phyloP scores from a whole-genome alignment of 2,113 vertebrate species.

The Mellivora capensis region DNA sequence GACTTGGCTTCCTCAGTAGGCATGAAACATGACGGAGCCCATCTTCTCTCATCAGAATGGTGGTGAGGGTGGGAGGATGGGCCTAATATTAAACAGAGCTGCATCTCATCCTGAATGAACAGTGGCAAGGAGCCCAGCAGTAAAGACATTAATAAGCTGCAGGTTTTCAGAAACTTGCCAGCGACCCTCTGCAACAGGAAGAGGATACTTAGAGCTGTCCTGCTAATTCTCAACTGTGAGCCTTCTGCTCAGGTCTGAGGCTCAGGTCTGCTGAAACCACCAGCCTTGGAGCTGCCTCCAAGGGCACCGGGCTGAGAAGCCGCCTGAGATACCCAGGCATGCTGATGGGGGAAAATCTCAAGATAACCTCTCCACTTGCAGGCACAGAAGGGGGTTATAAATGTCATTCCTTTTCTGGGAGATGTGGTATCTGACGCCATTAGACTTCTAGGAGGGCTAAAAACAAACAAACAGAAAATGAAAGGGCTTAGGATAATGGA shows the following conservation, averaged over 20 bases:
- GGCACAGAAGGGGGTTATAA: constrained; percentile 37
- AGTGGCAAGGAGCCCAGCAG: constrained; percentile 66
- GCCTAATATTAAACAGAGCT: constrained; percentile 65
- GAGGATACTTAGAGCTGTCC: constrained; percentile 76
- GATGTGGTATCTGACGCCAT: constrained; percentile 39
- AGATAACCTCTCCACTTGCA: constrained; percentile 51
- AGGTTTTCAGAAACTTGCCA: constrained; percentile 76
- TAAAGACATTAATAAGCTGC: constrained; percentile 70
- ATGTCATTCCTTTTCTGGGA: constrained; percentile 51
- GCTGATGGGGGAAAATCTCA: not conserved
- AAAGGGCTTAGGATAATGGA: constrained; percentile 61
- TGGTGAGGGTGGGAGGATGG: not conserved
- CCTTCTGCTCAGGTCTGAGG: not conserved
- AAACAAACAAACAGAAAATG: constrained; percentile 66
- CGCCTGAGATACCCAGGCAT: not conserved
- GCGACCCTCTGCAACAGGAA: constrained; percentile 76
- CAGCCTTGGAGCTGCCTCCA: not conserved
- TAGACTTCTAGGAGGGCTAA: constrained; percentile 38
- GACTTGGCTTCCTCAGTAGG: not conserved
- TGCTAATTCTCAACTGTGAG: not conserved
- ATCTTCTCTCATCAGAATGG: not conserved
- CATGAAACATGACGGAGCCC: not conserved
- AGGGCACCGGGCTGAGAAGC: not conserved
- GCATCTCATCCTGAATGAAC: constrained; percentile 27
- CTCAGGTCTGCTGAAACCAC: not conserved